Evolutionary conservation across 1,140 invertebrate genomes (phyloP), one percentile per base, ranked within the genome.

Genomic region (Drosophila truncata): DNA sequence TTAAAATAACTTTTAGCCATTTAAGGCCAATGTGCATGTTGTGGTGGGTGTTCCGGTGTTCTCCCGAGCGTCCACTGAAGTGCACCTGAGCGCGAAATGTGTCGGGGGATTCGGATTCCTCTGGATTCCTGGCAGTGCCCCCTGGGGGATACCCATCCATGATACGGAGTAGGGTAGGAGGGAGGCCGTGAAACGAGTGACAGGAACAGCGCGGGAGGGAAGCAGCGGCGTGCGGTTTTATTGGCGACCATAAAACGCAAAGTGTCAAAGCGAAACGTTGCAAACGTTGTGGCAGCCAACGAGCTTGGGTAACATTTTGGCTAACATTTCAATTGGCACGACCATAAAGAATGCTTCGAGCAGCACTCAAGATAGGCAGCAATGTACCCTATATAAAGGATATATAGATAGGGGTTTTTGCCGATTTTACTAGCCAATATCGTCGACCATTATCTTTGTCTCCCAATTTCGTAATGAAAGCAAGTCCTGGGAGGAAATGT

Each of bases 201-300:
- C 63, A 23, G 35, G 11, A 71, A 14, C 18, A 13, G 60, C 16
- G 11, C 9, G 49, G 14, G 20, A 13, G 42, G 6, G 20, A n/a
- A 7, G 33, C 10, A 10, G 46, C 14, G 57, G 37, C 11, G 13
- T 58, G 55, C 55, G 63, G 65, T 87, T 82, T 79, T 82, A 87
- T 87, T 79, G 79, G 80, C 65, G 63, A 49, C 64, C 75, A 77
- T 86, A 82, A 87, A 87, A 76, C 83, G 76, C 72, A 77, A 87
- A 87, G 83, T 88, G 83, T 87, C 84, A 88, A 80, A 88, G 80
- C 76, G 84, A 77, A 80, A 60, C 76, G 66, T 64, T 86, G 69
- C 75, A 77, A 69, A 82, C 74, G n/a, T n/a, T 64, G 79, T 71
- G 71, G 42, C 57, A 65, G 50, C 50, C 61, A 64, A 64, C 42